Evolutionary conservation across 1,140 invertebrate species (phyloP).

Genomic region (Macrobrachium nipponense): DNA sequence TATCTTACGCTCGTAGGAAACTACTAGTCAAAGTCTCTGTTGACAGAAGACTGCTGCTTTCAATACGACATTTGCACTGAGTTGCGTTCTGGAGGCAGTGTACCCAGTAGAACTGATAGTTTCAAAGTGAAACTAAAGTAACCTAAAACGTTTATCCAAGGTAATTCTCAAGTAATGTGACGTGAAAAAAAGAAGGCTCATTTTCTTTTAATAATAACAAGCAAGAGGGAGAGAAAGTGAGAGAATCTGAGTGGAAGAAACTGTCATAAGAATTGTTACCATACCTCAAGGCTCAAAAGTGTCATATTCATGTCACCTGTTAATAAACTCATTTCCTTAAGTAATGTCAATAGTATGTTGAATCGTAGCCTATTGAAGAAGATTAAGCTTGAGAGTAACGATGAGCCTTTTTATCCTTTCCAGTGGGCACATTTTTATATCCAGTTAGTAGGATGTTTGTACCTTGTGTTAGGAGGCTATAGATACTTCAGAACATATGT

Average conservation of each 20-base stretch:
- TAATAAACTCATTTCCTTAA: background rate
- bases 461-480: slow-evolving; percentile 55
- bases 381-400: slow-evolving; percentile 48
- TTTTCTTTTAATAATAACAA: slow-evolving; percentile 15
- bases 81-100: no score
- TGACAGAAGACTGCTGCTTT: no score
- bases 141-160: no score
- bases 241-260: background rate
- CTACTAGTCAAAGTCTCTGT: no score
- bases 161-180: background rate
- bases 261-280: no score
- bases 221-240: background rate
- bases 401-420: slow-evolving; percentile 58
- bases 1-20: no score
- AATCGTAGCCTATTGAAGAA: slow-evolving; percentile 40
- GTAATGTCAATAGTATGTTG: slow-evolving; percentile 39
- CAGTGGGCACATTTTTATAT: slow-evolving; percentile 59
- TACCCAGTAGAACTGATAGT: no score
- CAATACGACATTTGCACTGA: no score
- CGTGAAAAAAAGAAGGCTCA: slow-evolving; percentile 24
- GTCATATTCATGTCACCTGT: slow-evolving; percentile 18
- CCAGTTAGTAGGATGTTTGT: slow-evolving; percentile 58
- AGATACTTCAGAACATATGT: slow-evolving; percentile 46
- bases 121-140: no score
- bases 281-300: slow-evolving; percentile 12